Conservation (phyloP, 1,140 invertebrate genomes). For the Aplysia californica region DNA sequence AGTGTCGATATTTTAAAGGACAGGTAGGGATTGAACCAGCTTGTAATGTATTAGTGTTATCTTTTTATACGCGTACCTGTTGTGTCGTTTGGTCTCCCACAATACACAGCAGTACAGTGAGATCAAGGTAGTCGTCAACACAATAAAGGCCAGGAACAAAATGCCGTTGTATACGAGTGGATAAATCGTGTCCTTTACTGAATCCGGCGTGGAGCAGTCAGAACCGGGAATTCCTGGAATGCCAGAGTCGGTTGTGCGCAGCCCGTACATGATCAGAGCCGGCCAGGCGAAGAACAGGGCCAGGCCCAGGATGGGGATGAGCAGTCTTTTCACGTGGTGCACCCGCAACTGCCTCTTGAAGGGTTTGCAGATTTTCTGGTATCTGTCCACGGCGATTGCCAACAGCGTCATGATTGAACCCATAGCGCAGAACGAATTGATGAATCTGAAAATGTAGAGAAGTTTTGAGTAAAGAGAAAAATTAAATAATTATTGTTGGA, state of each 20-base stretch:
- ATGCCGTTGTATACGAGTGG: constrained; percentile 25
- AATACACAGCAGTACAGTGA: constrained; percentile 17
- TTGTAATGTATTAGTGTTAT: too few relatives aligned
- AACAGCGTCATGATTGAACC: constrained; percentile 16
- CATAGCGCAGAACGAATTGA: constrained; percentile 8
- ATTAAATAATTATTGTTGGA: not conserved
- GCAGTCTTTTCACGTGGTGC: not conserved
- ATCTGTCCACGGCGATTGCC: constrained; percentile 28
- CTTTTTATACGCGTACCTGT: too few relatives aligned
- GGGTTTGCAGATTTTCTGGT: constrained; percentile 31
- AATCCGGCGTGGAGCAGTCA: constrained; percentile 26
- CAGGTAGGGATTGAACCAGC: too few relatives aligned
- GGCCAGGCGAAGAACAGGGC: constrained; percentile 20
- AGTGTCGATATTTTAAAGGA: too few relatives aligned
- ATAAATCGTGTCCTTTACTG: constrained; percentile 7
- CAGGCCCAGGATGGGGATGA: not conserved
- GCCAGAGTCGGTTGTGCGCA: constrained; percentile 5
- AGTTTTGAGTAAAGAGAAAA: not conserved
- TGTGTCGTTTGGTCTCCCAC: constrained; percentile 3
- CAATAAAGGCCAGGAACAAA: constrained; percentile 17
- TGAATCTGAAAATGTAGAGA: constrained; percentile 8
- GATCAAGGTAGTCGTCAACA: not conserved
- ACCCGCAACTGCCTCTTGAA: constrained; percentile 13
- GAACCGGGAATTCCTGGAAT: constrained; percentile 9
- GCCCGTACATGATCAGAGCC: constrained; percentile 25